Evolutionary conservation across 2,888 invertebrate genomes (phyloP), one percentile per base, ranked within the genome.

Genomic region (Magallana nippona): DNA sequence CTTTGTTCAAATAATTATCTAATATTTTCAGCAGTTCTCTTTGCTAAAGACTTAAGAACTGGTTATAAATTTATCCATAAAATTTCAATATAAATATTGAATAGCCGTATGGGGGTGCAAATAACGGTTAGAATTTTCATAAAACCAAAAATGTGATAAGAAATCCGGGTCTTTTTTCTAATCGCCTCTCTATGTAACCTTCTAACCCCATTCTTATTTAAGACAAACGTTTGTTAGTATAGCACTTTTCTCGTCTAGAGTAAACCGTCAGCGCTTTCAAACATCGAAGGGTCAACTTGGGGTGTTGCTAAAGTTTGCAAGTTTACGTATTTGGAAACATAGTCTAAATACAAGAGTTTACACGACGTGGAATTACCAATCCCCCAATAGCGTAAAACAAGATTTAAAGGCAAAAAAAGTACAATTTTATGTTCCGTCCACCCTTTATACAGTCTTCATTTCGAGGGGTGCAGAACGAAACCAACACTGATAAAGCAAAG

Each of bases 31-130:
- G 79, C 19, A 79, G 19, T 17, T 79, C 57, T 79, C 79, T 79
- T 79, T 79, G 57, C 79, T 15, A 79, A 79, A 27, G 79, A 57
- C 56, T 79, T 79, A 79, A 79, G 57, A 13, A 56, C 56, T 79
- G 27, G 58, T 79, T 79, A 79, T 79, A 79, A 79, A 79, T 79
- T 58, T 79, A 55, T 57, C 79, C 57, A 79, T 79, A 79, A 56
- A 27, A 79, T 15, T 79, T 79, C 57, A 79, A 79, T 79, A 79
- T 79, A 79, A 79, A 79, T 79, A 79, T 56, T 79, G 79, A 56
- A 79, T 57, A 79, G 56, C 79, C 79, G 79, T 79, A 79, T 79
- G 79, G 79, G 44, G 79, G 79, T 79, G 79, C 57, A 22, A 79
- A 79, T 79, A 55, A 57, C 79, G 57, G 57, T 19, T n/a, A 56